phyloP scores from a whole-genome alignment of 2,113 vertebrate genomes.

The Notechis scutatus region DNA sequence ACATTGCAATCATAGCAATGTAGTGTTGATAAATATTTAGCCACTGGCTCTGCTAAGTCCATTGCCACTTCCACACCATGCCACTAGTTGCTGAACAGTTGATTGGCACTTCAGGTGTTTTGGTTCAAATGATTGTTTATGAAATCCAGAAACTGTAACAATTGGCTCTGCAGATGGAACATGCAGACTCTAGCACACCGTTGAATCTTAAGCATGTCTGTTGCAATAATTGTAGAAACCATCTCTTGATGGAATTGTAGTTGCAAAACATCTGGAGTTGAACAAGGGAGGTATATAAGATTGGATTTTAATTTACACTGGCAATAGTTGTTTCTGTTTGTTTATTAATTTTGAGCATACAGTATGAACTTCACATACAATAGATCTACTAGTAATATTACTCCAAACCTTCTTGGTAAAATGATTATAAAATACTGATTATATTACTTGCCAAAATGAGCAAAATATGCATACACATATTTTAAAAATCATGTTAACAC shows the following conservation, averaged over 20 bases:
- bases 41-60: not conserved
- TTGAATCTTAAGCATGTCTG: not conserved
- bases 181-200: not conserved
- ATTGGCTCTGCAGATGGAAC: not conserved
- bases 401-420: not conserved
- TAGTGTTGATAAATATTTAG: not conserved
- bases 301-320: not conserved
- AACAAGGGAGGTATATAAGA: not conserved
- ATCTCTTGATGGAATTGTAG: not conserved
- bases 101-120: not conserved
- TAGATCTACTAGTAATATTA: not conserved
- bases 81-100: not conserved
- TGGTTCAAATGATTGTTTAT: not conserved
- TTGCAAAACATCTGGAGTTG: not conserved
- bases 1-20: not conserved
- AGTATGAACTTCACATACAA: not conserved
- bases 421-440: not conserved
- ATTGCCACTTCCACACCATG: not conserved
- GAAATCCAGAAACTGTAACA: not conserved
- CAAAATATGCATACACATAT: not conserved
- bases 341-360: not conserved
- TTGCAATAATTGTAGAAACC: not conserved
- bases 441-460: not conserved
- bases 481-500: not conserved
- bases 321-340: not conserved